Evolutionary conservation across 2,888 invertebrate genomes (phyloP).

Genomic region (Hypolimnas misippus): DNA sequence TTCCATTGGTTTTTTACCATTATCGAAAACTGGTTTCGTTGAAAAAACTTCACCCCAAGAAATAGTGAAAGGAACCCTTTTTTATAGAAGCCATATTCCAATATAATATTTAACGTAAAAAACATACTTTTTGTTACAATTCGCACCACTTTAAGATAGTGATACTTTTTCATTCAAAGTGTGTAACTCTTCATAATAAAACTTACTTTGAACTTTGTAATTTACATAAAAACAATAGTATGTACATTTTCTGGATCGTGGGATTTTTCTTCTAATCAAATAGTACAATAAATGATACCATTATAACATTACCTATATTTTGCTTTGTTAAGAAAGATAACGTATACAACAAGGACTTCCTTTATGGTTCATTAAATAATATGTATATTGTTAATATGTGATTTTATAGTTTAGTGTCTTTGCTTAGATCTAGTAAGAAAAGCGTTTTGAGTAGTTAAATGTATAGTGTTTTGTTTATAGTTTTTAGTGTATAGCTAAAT

Average conservation of each 20-base stretch:
- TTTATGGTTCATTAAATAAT: background rate
- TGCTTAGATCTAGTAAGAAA: no score
- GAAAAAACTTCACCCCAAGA: conserved; percentile 35
- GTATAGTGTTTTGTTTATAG: no score
- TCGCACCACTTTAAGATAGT: background rate
- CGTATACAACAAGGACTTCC: background rate
- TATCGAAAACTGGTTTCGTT: conserved; percentile 35
- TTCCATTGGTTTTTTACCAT: conserved; percentile 26
- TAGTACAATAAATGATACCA: background rate
- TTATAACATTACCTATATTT: background rate
- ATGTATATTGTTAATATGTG: no score
- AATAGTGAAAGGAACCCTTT: conserved; percentile 28
- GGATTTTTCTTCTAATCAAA: conserved; percentile 8
- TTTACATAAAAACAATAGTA: background rate
- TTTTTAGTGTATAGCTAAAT: no score
- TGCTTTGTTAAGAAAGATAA: background rate
- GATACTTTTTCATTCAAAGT: background rate
- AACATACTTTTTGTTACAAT: background rate
- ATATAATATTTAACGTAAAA: background rate
- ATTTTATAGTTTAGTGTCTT: no score
- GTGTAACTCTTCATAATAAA: no score
- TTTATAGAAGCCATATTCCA: conserved; percentile 19
- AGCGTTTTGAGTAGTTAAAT: no score
- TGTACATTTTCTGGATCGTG: conserved; percentile 25
- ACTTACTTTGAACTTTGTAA: background rate